Evolutionary conservation across 2,888 invertebrate species (phyloP).

Genomic region (Macropis europaea): DNA sequence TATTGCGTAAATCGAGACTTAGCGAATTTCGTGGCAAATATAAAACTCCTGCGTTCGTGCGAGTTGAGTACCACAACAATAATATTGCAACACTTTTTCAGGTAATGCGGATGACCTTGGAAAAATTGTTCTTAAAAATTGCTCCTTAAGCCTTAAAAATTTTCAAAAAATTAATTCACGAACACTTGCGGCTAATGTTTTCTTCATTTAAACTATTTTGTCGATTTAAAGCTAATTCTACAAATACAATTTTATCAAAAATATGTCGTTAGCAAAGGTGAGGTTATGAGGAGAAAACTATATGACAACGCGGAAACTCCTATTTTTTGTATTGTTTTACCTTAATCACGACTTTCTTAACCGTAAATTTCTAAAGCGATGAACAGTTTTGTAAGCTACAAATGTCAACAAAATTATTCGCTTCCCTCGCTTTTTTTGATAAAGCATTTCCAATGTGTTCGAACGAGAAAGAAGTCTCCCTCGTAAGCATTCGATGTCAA

Average conservation of each 20-base stretch:
- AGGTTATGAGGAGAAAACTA: too few species aligned
- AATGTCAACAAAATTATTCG: background rate
- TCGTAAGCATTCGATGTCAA: conserved; percentile 46
- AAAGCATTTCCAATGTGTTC: conserved; percentile 3
- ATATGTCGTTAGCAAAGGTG: too few species aligned
- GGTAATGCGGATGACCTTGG: too few species aligned
- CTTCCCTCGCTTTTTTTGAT: background rate
- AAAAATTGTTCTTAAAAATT: background rate
- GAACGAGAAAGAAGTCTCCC: background rate
- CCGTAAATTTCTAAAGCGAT: background rate
- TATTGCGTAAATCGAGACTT: background rate
- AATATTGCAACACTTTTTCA: background rate
- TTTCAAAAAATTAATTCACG: too few species aligned
- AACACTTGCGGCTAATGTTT: too few species aligned
- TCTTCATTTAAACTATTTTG: too few species aligned
- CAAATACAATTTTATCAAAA: too few species aligned
- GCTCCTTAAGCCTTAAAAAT: too few species aligned
- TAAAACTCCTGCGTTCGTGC: background rate
- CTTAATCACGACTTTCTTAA: background rate
- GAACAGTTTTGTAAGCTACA: background rate
- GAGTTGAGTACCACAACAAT: background rate
- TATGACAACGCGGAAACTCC: background rate
- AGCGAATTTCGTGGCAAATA: background rate
- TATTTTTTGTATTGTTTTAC: background rate
- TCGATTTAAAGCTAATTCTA: too few species aligned